Evolutionary conservation across 1,140 invertebrate genomes (phyloP).

Genomic region (Drosophila eugracilis): DNA sequence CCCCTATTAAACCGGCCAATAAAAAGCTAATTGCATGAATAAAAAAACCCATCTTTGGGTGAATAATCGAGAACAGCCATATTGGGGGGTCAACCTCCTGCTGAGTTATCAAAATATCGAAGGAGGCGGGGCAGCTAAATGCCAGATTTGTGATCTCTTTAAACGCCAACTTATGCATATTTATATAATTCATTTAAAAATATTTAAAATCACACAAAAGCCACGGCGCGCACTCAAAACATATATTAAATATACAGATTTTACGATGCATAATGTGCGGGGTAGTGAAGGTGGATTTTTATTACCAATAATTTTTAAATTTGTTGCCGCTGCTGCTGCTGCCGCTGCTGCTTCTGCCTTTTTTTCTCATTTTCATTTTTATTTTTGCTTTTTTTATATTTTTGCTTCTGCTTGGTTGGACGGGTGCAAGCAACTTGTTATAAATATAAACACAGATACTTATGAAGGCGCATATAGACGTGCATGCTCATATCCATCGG

Average conservation of each 20-base stretch:
- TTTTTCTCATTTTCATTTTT: neutral
- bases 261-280: constrained; percentile 71
- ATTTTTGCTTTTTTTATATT: constrained; percentile 2
- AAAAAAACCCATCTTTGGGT: constrained; percentile 63
- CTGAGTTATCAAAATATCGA: constrained; percentile 11
- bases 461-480: constrained; percentile 33
- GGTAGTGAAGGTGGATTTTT: constrained; percentile 71
- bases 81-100: constrained; percentile 29
- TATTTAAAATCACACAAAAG: constrained; percentile 66
- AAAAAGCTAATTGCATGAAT: constrained; percentile 64
- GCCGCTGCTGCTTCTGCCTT: constrained; percentile 28
- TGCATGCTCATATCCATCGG: constrained; percentile 33
- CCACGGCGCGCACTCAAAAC: constrained; percentile 48
- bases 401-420: constrained; percentile 44
- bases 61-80: constrained; percentile 36
- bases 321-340: constrained; percentile 61
- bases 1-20: constrained; percentile 43
- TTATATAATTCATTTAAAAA: constrained; percentile 80
- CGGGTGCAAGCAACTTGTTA: constrained; percentile 81
- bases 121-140: constrained; percentile 53
- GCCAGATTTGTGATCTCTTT: constrained; percentile 73
- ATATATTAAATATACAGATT: constrained; percentile 80
- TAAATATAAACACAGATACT: constrained; percentile 78
- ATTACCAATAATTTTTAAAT: constrained; percentile 82
- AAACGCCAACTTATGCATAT: constrained; percentile 76